phyloP scores from a whole-genome alignment of 2,113 vertebrate species.

The Mesitornis unicolor region DNA sequence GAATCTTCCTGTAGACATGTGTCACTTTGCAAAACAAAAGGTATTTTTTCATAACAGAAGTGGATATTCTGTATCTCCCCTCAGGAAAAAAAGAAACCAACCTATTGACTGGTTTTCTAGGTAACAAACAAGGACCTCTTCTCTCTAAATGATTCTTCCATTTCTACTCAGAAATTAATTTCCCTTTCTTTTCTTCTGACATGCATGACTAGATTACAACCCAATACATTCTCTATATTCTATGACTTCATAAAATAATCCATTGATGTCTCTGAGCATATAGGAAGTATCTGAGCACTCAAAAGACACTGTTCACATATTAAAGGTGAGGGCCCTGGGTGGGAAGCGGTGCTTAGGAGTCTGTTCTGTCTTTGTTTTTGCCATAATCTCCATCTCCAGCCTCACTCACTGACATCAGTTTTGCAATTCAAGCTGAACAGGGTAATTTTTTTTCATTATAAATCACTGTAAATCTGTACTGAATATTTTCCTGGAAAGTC shows the following conservation, averaged over 20 bases:
- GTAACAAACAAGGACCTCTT: not conserved
- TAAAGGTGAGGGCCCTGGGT: not conserved
- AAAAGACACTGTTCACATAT: not conserved
- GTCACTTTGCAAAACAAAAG: not conserved
- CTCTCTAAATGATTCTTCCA: not conserved
- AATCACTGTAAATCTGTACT: conserved; percentile 5
- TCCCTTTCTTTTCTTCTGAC: not conserved
- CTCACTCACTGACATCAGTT: not conserved
- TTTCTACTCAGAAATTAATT: not conserved
- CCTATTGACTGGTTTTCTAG: not conserved
- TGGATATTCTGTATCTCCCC: not conserved
- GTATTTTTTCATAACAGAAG: not conserved
- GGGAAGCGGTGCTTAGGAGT: not conserved
- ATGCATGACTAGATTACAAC: too few relatives aligned
- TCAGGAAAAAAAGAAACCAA: not conserved
- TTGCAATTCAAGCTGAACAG: not conserved
- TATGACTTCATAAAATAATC: not conserved
- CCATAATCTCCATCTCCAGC: not conserved
- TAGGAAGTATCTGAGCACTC: not conserved
- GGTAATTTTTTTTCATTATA: conserved; percentile 6
- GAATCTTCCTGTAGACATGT: not conserved
- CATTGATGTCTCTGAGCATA: not conserved
- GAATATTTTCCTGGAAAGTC: conserved; percentile 37
- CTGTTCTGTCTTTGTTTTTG: not conserved
- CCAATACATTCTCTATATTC: too few relatives aligned